Conservation (phyloP, 2,888 invertebrate genomes). For the Synanthedon myopaeformis region DNA sequence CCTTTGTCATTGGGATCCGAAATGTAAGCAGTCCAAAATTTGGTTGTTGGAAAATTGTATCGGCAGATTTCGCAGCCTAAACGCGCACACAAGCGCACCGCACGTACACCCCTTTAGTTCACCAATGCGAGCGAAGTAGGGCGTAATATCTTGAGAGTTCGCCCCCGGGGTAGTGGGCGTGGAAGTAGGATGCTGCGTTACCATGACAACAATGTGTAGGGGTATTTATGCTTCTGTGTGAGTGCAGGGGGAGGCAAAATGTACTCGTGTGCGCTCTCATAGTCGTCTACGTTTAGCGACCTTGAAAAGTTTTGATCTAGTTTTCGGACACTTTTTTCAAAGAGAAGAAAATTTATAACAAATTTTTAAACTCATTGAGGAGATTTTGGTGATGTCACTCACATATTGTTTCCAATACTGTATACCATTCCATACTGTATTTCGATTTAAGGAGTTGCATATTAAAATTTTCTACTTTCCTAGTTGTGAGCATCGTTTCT, state of each 20-base stretch:
- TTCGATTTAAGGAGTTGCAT: too few relatives aligned
- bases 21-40: neutral
- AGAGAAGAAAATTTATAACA: too few relatives aligned
- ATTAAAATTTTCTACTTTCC: too few relatives aligned
- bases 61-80: conserved; percentile 40
- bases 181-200: conserved; percentile 73
- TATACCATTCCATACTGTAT: too few relatives aligned
- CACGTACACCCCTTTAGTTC: conserved; percentile 64
- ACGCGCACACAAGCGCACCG: conserved; percentile 39
- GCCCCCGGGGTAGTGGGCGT: conserved; percentile 69
- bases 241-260: conserved; percentile 31
- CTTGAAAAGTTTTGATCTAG: conserved; percentile 61
- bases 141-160: conserved; percentile 68
- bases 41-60: conserved; percentile 22
- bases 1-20: neutral
- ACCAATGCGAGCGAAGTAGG: conserved; percentile 66
- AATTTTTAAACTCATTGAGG: too few relatives aligned
- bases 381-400: too few relatives aligned
- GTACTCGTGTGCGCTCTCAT: conserved; percentile 23
- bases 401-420: too few relatives aligned
- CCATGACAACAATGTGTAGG: conserved; percentile 70
- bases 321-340: conserved; percentile 13
- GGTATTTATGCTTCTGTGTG: conserved; percentile 38
- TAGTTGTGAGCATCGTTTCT: conserved; percentile 27
- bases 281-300: conserved; percentile 27